Percentiles rank a stretch among this genome's conserved stretches.
These are phyloP conservation scores for Lytechinus variegatus DNA, from an alignment of 35 echinoderm and acorn worm species.

Conservation along the genomic window DNA sequence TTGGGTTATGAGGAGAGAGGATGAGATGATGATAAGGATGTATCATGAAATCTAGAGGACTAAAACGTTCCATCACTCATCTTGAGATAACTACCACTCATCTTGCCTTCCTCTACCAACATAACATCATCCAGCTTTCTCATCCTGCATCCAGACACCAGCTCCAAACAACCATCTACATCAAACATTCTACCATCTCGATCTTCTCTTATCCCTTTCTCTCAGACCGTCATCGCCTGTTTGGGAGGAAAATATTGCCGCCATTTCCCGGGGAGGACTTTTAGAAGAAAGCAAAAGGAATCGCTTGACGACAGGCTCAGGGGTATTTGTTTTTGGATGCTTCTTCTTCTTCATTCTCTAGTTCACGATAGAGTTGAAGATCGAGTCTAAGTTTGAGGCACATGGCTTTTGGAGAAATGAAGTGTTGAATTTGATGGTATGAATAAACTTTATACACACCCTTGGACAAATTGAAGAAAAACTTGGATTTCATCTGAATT, in stretches of 20 bases:
- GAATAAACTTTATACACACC: not conserved
- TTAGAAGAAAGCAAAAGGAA: not conserved
- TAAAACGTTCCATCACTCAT: slow-evolving; percentile 3
- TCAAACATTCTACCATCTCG: not conserved
- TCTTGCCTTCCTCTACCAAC: not conserved
- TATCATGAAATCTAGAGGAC: slow-evolving; percentile 3
- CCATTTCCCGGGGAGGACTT: not conserved
- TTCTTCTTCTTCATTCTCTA: not conserved
- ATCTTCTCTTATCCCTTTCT: not conserved
- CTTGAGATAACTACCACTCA: not conserved
- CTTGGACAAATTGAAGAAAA: not conserved
- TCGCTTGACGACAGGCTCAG: not conserved
- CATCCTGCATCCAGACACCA: not conserved
- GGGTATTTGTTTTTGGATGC: not conserved
- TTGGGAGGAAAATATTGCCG: slow-evolving; percentile 17
- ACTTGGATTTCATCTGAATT: not conserved
- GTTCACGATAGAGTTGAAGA: not conserved
- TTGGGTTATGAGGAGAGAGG: not conserved
- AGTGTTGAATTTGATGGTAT: not conserved
- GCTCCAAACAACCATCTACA: not conserved
- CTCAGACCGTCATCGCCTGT: not conserved
- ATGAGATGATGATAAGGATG: not conserved
- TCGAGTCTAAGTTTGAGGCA: not conserved
- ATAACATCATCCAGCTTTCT: not conserved
- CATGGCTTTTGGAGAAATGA: not conserved